Base-by-base conservation (phyloP, 2,797 vertebrate species). In the Parambassis ranga region DNA sequence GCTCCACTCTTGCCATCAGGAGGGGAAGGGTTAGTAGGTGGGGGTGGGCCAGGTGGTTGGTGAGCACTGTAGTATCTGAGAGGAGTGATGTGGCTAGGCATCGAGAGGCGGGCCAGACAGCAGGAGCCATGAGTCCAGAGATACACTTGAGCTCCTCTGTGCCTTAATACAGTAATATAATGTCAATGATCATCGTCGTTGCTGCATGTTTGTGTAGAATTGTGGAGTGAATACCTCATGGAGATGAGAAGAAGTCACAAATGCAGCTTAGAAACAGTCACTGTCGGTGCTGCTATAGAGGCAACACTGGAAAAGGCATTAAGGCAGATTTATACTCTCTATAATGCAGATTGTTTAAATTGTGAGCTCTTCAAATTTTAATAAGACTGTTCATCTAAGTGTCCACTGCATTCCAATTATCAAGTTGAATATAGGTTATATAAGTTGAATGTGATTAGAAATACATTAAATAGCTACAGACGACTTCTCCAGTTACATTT, bases 31-130 rank as follows among this genome's bases (percentile, higher is more conserved):
- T 52, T 16, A 5, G 63, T 0, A 10, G 77, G 66, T 1, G 65
- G 67, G 0, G 62, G 28, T 0, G 65, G 1, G 10, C 18, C 22
- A 1, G 68, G 89, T 85, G 43, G 91, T 59, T 3, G 88, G 33
- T 22, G 92, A 49, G 90, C 82, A 44, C 92, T 93, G 80, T 93
- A 93, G 28, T 83, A 82, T 58, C 90, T 91, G 43, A 81, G 52
- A 36, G 68, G 0, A 10, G 79, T 31, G 10, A 82, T 41, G 50
- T 43, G 89, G 63, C 83, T 59, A 2, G 82, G 83, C 33, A 85
- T 28, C 32, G 82, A 33, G 0, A 60, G 63, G 1, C 59, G 84
- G 71, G 86, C 79, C 27, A 82, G 76, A 18, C 89, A 90, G 19
- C 88, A 87, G 10, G 89, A 67, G 13, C 91, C 67, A 43, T 85